Conservation (phyloP, 2,888 invertebrate species). For the Thereva unica region DNA sequence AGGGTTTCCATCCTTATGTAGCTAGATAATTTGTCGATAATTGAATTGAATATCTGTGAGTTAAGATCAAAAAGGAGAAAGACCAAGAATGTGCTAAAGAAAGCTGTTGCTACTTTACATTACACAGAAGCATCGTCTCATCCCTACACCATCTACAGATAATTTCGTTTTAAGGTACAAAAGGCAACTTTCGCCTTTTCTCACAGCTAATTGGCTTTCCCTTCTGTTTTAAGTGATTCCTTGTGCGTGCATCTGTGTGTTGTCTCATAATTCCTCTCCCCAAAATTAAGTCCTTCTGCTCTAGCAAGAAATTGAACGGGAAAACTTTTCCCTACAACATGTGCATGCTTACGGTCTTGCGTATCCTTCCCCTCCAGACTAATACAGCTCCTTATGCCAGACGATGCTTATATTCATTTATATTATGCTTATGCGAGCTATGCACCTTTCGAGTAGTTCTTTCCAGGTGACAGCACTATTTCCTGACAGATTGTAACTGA, state of each 20-base stretch:
- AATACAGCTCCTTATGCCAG: conserved; percentile 19
- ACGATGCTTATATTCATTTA: not conserved
- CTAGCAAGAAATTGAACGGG: too few relatives aligned
- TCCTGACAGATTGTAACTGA: not conserved
- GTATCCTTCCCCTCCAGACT: not conserved
- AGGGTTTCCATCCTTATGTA: conserved; percentile 40
- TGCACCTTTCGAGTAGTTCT: conserved; percentile 7
- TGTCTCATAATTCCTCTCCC: not conserved
- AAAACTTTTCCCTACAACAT: too few relatives aligned
- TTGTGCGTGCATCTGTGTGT: conserved; percentile 10
- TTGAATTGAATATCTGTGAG: conserved; percentile 38
- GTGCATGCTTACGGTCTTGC: too few relatives aligned
- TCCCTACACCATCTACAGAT: conserved; percentile 28
- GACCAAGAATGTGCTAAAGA: not conserved
- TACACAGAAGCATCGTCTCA: conserved; percentile 12
- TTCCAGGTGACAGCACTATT: conserved; percentile 12
- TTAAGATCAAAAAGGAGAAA: conserved; percentile 28
- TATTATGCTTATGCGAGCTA: too few relatives aligned
- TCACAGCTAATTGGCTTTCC: conserved; percentile 32
- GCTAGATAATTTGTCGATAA: conserved; percentile 40
- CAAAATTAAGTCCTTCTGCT: too few relatives aligned
- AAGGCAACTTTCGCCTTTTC: conserved; percentile 32
- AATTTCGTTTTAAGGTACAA: conserved; percentile 37
- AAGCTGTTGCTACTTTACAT: conserved; percentile 25
- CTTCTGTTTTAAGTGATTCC: conserved; percentile 27